A percentile compares a stretch with the other conserved stretches of the same genome.
Evolutionary conservation across 1,140 invertebrate species (phyloP).

Genomic region (Drosophila sucinea): DNA sequence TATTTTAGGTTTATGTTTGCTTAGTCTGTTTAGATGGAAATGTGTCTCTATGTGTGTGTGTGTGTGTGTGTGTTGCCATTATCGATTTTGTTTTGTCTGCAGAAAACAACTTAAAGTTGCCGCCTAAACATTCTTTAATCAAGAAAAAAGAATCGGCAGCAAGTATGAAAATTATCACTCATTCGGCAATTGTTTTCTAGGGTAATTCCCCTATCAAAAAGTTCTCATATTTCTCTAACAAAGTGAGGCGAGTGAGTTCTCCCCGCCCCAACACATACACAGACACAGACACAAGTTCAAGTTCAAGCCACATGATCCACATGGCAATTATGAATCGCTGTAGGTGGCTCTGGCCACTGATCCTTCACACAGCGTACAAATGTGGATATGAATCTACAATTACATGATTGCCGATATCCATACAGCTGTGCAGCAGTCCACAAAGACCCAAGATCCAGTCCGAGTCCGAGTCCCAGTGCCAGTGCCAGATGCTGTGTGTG

Average conservation of each 20-base stretch:
- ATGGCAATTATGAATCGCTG: slow-evolving; percentile 54
- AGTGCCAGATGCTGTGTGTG: slow-evolving; percentile 48
- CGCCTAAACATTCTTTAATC: slow-evolving; percentile 27
- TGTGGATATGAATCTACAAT: slow-evolving; percentile 65
- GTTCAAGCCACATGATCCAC: slow-evolving; percentile 47
- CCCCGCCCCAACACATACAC: not conserved
- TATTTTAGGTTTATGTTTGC: slow-evolving; percentile 44
- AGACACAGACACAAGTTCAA: slow-evolving; percentile 41
- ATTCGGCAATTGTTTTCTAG: slow-evolving; percentile 5
- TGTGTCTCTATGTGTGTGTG: slow-evolving; percentile 17
- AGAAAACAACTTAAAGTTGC: slow-evolving; percentile 13
- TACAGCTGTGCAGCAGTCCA: slow-evolving; percentile 20
- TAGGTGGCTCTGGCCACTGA: slow-evolving; percentile 43
- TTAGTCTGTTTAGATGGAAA: slow-evolving; percentile 47
- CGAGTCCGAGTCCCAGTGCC: not conserved
- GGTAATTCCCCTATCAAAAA: not conserved
- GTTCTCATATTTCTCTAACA: slow-evolving; percentile 16
- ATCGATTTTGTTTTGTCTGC: slow-evolving; percentile 45
- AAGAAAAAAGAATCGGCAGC: not conserved
- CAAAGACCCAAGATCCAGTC: slow-evolving; percentile 34
- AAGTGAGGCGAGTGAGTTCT: not conserved
- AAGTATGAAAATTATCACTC: not conserved
- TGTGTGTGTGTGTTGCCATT: slow-evolving; percentile 31
- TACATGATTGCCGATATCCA: slow-evolving; percentile 63
- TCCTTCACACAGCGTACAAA: slow-evolving; percentile 23